A percentile compares a stretch with the other conserved stretches of the same genome.
phyloP scores from a whole-genome alignment of 2,113 vertebrate genomes.

The Cranoglanis bouderius region DNA sequence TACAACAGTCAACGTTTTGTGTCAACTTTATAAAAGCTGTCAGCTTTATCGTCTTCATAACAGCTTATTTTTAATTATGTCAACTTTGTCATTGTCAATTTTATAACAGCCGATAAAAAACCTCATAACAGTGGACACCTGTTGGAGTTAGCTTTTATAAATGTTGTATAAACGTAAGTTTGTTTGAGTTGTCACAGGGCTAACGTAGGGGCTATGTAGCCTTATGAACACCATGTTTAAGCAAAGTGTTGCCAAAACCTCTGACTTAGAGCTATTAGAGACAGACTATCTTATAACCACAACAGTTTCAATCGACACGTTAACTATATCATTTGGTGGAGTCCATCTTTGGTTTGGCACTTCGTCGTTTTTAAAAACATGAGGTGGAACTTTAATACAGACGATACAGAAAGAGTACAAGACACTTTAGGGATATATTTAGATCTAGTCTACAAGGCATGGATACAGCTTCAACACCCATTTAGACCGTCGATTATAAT shows the following conservation, averaged over 20 bases:
- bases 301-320: neutral
- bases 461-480: neutral
- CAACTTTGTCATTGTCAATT: neutral
- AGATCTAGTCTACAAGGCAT: constrained; percentile 24
- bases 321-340: neutral
- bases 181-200: neutral
- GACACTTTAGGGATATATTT: constrained; percentile 19
- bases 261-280: neutral
- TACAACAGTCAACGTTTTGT: neutral
- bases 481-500: neutral
- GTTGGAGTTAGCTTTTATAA: neutral
- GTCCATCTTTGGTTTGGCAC: constrained; percentile 51
- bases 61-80: neutral
- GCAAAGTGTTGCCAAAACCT: neutral
- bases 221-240: neutral
- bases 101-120: neutral
- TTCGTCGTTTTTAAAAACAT: constrained; percentile 5
- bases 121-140: neutral
- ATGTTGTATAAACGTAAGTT: neutral
- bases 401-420: no score
- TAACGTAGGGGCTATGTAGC: neutral
- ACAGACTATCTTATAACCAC: neutral
- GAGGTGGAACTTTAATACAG: constrained; percentile 2
- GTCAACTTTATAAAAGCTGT: no score
- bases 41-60: no score